Percentiles rank a stretch among this genome's conserved stretches.
Conservation (phyloP, 2,797 vertebrate genomes). For the Propithecus deckenii region DNA sequence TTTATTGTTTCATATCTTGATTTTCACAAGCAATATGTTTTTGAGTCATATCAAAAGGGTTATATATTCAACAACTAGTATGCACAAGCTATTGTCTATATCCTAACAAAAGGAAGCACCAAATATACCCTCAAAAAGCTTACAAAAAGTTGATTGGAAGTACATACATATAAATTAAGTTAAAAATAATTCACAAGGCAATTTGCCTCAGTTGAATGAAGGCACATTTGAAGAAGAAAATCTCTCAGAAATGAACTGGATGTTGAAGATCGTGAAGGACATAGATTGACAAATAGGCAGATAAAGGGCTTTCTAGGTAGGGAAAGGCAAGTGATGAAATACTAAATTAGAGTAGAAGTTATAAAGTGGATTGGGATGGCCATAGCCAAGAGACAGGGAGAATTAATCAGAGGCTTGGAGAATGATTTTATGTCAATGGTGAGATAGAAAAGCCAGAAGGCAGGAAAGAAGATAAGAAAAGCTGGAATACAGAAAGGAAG, state of each 20-base stretch:
- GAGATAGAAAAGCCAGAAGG: neutral
- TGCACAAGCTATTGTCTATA: neutral
- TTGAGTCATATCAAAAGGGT: neutral
- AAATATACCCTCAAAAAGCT: neutral
- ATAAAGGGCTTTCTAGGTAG: neutral
- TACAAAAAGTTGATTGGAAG: neutral
- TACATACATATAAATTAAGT: neutral
- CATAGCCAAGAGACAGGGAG: neutral
- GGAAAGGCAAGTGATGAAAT: neutral
- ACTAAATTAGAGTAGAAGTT: neutral
- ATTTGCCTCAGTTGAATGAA: neutral
- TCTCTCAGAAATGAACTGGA: neutral
- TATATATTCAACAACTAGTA: neutral
- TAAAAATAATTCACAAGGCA: neutral
- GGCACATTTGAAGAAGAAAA: neutral
- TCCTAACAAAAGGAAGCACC: neutral
- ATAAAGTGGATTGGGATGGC: neutral
- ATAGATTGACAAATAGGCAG: neutral
- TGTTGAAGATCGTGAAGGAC: neutral
- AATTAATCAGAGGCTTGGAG: neutral
- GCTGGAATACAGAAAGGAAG: neutral
- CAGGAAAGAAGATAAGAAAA: neutral
- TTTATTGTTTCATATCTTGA: neutral
- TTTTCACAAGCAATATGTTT: constrained; percentile 5
- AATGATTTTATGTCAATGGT: neutral